Evolutionary conservation across 2,888 invertebrate species (phyloP), one percentile per base, ranked within the genome.

Genomic region (Drosophila gaucha): DNA sequence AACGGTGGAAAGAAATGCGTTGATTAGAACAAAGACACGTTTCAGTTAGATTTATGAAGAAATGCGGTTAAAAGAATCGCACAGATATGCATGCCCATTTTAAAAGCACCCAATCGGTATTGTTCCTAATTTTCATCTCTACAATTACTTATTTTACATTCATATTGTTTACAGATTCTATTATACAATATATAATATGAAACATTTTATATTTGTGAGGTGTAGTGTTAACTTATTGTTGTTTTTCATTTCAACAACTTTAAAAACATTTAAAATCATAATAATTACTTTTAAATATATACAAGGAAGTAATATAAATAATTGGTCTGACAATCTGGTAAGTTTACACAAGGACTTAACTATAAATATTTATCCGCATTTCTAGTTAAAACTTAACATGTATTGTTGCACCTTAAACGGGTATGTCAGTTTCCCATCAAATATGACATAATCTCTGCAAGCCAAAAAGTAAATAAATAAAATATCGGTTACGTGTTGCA

Each of bases 401-500:
- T 12, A 18, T 33, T 47, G 28, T 6, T 31, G 31, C 51, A 52
- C n/a, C 33, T 44, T 26, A 50, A 49, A 20, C 44, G n/a, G n/a
- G 9, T 20, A 33, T 10, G 33, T 12, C 43, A 30, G 22, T 54
- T 18, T 28, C 5, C 20, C n/a, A 20, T 44, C 36, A 33, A 10
- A 52, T 8, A 35, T 52, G 47, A 73, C 44, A 54, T 50, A 54
- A 70, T 44, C 33, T 46, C 24, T 9, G 9, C 18, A 12, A 39
- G n/a, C 9, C 38, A 35, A 49, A 30, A 50, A 54, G 47, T n/a
- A 26, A 24, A 33, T 16, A 52, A 33, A 69, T 44, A 50, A 62
- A 62, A 74, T 57, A 74, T 74, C 68, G 60, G 46, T 60, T 60
- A 60, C 69, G 68, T 74, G 55, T 60, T 55, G 33, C 69, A 55